Evolutionary conservation across 1,140 invertebrate species (phyloP), one percentile per base, ranked within the genome.

Genomic region (Thaumetopoea pityocampa): DNA sequence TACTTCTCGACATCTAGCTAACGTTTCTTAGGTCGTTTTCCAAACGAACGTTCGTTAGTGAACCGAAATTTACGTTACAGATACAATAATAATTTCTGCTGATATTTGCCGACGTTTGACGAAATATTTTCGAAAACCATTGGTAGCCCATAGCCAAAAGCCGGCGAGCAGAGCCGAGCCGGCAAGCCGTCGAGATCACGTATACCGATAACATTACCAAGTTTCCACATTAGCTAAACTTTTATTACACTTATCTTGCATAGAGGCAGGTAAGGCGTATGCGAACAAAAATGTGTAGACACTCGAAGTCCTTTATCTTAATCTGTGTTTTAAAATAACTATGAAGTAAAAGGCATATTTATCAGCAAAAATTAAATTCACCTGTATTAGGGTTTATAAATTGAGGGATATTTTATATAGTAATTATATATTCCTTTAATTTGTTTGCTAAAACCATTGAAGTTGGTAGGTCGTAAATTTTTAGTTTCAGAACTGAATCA

Each of bases 171-270:
- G 37, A 40, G 53, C 52, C 56, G 33, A 50, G 29, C 48, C 58
- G 64, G 70, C 68, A 73, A 74, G 67, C 66, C 70, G 36, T 53
- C 27, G 68, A 74, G 77, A 81, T 81, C 77, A 81, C 77, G 77
- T 81, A 78, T 67, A 44, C 63, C 66, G 73, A 78, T 81, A 81
- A 77, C 70, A 81, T 78, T 72, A 74, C 62, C 44, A 81, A 81
- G 65, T 81, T 81, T 81, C 66, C 60, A 47, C 77, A 74, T 81
- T 81, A 78, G 58, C 27, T 9, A 26, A 72, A 77, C 73, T 81
- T 81, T 81, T 78, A 81, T 81, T 81, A 78, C 73, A 74, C 67
- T 78, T 78, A 78, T 81, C 73, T 72, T 54, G 35, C 44, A 40
- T 26, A 44, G 60, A 61, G 56, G 51, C 57, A 61, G 58, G 67